These are phyloP conservation scores for Parnassius smintheus DNA, from an alignment of 2,888 invertebrate species.

Conservation along the genomic window DNA sequence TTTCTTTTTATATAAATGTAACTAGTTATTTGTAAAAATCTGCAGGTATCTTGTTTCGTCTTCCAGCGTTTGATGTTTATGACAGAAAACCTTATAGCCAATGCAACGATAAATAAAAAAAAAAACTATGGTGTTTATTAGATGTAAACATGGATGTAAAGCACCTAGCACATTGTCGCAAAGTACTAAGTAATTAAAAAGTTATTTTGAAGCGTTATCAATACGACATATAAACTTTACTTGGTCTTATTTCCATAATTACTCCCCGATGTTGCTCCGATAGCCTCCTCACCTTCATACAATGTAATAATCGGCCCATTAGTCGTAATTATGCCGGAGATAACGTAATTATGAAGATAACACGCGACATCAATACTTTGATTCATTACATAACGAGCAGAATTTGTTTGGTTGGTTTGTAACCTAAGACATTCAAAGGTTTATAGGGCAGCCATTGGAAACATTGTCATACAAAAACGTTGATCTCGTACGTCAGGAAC, in stretches of 20 bases:
- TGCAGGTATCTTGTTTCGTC: too few relatives aligned
- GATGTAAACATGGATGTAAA: too few relatives aligned
- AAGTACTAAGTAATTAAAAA: slow-evolving; percentile 33
- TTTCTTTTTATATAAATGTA: too few relatives aligned
- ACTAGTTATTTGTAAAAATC: too few relatives aligned
- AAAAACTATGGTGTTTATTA: too few relatives aligned
- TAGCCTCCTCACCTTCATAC: slow-evolving; percentile 45
- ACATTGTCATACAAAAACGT: too few relatives aligned
- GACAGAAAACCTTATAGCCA: too few relatives aligned
- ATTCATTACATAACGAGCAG: slow-evolving; percentile 6
- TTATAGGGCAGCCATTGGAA: too few relatives aligned
- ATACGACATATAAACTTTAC: slow-evolving; percentile 24
- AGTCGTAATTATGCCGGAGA: slow-evolving; percentile 67
- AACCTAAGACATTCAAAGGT: background rate
- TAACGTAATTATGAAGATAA: slow-evolving; percentile 65
- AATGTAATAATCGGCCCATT: slow-evolving; percentile 65
- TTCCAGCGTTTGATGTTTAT: too few relatives aligned
- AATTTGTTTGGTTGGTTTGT: background rate
- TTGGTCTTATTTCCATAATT: slow-evolving; percentile 45
- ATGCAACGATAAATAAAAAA: too few relatives aligned
- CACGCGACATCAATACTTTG: slow-evolving; percentile 27
- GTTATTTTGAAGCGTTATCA: slow-evolving; percentile 34
- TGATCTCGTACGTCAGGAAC: too few relatives aligned
- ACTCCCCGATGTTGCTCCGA: slow-evolving; percentile 34
- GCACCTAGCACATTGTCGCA: slow-evolving; percentile 1